phyloP scores from a whole-genome alignment of 2,888 invertebrate species.

The Tanaodytes sp. region DNA sequence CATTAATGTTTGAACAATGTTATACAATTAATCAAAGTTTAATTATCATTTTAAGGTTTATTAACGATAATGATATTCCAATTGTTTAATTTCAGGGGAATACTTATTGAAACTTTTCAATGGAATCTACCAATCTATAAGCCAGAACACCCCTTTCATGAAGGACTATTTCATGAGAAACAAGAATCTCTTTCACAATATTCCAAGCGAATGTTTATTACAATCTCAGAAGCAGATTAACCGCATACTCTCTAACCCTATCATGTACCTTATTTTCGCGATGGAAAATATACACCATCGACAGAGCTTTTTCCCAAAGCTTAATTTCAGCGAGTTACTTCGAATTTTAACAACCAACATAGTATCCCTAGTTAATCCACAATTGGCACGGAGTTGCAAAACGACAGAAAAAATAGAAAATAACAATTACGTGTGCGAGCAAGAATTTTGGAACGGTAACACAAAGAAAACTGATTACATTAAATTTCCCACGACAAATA shows the following conservation, averaged over 20 bases:
- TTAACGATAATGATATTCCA: background rate
- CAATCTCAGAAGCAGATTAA: constrained; percentile 80
- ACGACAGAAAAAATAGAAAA: constrained; percentile 1
- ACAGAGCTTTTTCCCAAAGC: constrained; percentile 78
- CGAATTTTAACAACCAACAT: constrained; percentile 77
- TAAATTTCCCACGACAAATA: constrained; percentile 55
- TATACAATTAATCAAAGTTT: background rate
- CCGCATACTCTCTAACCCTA: constrained; percentile 81
- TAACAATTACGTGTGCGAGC: background rate
- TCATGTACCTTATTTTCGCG: constrained; percentile 81
- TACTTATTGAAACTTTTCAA: constrained; percentile 79
- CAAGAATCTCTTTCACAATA: constrained; percentile 83
- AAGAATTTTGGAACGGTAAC: constrained; percentile 60
- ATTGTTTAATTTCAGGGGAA: constrained; percentile 76
- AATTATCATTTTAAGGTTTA: too few species aligned
- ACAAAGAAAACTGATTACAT: constrained; percentile 53
- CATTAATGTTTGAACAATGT: too few species aligned
- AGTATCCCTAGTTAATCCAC: constrained; percentile 62
- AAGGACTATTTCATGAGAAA: constrained; percentile 83
- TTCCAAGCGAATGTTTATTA: constrained; percentile 78
- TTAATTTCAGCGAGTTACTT: constrained; percentile 78
- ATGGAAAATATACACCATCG: constrained; percentile 80
- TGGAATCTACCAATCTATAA: constrained; percentile 79
- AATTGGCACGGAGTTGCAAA: constrained; percentile 15
- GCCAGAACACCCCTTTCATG: constrained; percentile 75